phyloP scores from a whole-genome alignment of 2,888 invertebrate genomes.

The Enoplolaimus lenunculus region DNA sequence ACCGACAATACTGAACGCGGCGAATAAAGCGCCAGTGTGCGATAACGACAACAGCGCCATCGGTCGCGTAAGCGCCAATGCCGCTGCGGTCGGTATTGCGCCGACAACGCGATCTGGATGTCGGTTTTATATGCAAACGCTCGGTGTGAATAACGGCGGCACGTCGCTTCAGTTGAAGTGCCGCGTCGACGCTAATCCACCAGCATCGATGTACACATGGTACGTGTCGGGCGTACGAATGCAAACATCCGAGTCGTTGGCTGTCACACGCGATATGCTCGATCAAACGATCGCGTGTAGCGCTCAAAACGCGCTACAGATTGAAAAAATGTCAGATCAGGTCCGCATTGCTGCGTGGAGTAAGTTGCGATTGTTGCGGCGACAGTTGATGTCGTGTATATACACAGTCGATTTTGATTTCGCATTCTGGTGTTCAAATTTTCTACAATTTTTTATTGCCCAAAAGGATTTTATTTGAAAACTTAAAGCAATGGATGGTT shows the following conservation, averaged over 20 bases:
- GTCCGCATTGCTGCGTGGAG: background rate
- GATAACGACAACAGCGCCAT: too few species aligned
- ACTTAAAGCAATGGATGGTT: too few species aligned
- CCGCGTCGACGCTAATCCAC: slow-evolving; percentile 5
- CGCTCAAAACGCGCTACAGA: background rate
- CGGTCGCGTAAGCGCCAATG: too few species aligned
- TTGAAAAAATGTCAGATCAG: background rate
- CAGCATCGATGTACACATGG: slow-evolving; percentile 8
- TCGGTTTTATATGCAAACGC: slow-evolving; percentile 12
- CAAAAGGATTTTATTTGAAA: too few species aligned
- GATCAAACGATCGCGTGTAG: background rate
- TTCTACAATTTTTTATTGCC: too few species aligned
- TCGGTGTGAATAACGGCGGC: background rate
- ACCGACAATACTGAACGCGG: slow-evolving; percentile 11
- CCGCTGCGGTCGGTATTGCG: too few species aligned
- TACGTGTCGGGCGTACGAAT: background rate
- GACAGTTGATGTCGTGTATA: too few species aligned
- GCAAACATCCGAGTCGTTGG: background rate
- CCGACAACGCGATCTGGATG: background rate
- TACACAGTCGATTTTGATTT: too few species aligned
- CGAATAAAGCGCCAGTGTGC: background rate
- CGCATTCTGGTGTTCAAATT: too few species aligned
- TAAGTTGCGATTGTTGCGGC: too few species aligned
- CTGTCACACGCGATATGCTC: background rate
- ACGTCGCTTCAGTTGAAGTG: background rate